Percentiles rank a stretch among this genome's conserved stretches.
Evolutionary conservation across 53 echinoderm and acorn worm species (phyloP).

Genomic region (Temnopleurus reevesii): DNA sequence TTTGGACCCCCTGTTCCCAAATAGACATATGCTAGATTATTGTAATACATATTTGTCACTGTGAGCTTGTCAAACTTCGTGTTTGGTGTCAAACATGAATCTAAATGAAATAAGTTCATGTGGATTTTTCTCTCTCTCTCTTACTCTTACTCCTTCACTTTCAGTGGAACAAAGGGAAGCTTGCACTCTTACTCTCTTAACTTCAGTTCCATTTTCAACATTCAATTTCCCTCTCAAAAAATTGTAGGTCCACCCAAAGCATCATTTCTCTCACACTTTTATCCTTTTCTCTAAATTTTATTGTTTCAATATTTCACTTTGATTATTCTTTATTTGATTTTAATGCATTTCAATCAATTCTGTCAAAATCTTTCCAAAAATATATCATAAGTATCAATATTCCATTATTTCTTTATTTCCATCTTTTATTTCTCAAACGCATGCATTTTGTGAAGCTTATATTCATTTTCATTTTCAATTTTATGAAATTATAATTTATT

Average conservation of each 20-base stretch:
- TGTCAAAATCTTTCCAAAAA: background rate
- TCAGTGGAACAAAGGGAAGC: background rate
- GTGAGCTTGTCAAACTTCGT: no score
- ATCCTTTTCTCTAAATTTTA: slow-evolving; percentile 17
- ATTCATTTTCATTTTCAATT: no score
- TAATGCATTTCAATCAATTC: background rate
- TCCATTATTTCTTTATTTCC: background rate
- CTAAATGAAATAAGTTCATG: no score
- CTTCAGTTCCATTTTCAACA: background rate
- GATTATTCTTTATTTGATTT: background rate
- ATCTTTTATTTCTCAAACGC: background rate
- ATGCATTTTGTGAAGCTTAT: background rate
- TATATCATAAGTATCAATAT: no score
- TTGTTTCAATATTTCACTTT: background rate
- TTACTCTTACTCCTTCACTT: background rate
- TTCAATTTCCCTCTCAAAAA: background rate
- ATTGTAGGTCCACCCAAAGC: background rate
- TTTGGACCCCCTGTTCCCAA: no score
- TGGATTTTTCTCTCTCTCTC: background rate
- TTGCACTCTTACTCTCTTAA: background rate
- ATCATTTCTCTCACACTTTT: background rate
- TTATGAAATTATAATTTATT: background rate
- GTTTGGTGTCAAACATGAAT: background rate
- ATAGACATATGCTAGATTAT: no score
- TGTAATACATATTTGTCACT: no score